Conservation (phyloP, 2,113 vertebrate genomes). For the Saimiri boliviensis region DNA sequence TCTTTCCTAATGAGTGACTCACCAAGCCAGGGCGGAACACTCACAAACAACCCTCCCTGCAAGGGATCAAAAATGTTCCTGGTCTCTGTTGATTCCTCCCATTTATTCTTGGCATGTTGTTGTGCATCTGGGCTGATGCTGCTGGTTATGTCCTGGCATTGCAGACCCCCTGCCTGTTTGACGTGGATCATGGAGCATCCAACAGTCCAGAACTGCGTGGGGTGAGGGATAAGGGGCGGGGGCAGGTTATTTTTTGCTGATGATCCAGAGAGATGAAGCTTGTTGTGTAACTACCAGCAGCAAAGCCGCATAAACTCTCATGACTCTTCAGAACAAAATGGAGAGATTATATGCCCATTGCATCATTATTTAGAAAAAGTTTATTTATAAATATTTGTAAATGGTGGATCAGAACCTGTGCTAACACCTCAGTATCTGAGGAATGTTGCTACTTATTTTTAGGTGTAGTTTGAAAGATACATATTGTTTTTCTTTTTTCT, state of each 20-base stretch:
- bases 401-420: background rate
- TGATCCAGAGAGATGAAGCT: background rate
- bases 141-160: background rate
- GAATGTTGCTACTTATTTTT: background rate
- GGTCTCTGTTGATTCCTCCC: background rate
- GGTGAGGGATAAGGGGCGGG: rapidly evolving
- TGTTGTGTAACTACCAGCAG: background rate
- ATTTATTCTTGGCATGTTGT: background rate
- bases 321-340: background rate
- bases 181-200: rapidly evolving
- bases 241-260: background rate
- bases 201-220: background rate
- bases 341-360: background rate
- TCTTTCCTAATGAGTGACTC: constrained; percentile 62
- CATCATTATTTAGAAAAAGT: background rate
- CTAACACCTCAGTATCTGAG: background rate
- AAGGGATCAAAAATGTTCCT: background rate
- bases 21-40: background rate
- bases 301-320: background rate
- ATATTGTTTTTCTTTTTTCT: background rate
- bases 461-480: background rate
- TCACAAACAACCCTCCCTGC: background rate
- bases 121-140: background rate
- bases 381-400: background rate
- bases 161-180: background rate